Percentiles rank a stretch among this genome's conserved stretches.
Conservation (phyloP, 2,888 invertebrate species). For the Lymantria monacha region DNA sequence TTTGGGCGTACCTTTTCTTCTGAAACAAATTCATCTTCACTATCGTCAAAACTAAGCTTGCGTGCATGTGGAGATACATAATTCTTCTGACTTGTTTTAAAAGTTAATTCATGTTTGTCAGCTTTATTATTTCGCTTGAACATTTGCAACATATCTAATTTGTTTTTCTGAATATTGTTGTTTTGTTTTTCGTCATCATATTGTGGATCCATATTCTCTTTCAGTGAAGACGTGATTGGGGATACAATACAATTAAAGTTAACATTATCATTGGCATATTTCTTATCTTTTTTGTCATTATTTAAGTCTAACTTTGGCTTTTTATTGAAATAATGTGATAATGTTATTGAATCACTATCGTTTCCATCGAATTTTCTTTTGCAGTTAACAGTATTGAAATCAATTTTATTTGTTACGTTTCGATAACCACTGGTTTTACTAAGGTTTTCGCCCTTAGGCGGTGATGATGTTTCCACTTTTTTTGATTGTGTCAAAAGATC, state of each 20-base stretch:
- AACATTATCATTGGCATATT: slow-evolving; percentile 33
- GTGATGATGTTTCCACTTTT: neutral
- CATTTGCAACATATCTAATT: slow-evolving; percentile 51
- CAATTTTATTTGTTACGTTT: slow-evolving; percentile 5
- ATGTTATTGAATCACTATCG: slow-evolving; percentile 38
- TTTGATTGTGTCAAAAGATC: slow-evolving; percentile 7
- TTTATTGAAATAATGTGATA: slow-evolving; percentile 70
- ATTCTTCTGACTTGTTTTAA: slow-evolving; percentile 32
- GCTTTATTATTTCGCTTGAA: slow-evolving; percentile 52
- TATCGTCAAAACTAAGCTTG: slow-evolving; percentile 46
- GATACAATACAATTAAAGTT: slow-evolving; percentile 43
- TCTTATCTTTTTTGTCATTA: slow-evolving; percentile 41
- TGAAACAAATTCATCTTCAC: slow-evolving; percentile 70
- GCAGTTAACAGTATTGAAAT: slow-evolving; percentile 21
- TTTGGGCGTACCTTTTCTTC: slow-evolving; percentile 31
- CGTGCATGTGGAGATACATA: slow-evolving; percentile 31
- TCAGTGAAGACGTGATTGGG: slow-evolving; percentile 45
- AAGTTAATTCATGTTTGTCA: slow-evolving; percentile 38
- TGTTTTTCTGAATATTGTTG: slow-evolving; percentile 27
- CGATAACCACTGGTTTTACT: neutral
- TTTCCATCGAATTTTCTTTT: slow-evolving; percentile 55
- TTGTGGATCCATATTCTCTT: slow-evolving; percentile 56
- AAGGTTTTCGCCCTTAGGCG: neutral
- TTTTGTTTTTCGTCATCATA: slow-evolving; percentile 24
- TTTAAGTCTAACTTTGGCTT: slow-evolving; percentile 49